Conservation (phyloP, 2,888 invertebrate species). For the Drosophila niveifrons region DNA sequence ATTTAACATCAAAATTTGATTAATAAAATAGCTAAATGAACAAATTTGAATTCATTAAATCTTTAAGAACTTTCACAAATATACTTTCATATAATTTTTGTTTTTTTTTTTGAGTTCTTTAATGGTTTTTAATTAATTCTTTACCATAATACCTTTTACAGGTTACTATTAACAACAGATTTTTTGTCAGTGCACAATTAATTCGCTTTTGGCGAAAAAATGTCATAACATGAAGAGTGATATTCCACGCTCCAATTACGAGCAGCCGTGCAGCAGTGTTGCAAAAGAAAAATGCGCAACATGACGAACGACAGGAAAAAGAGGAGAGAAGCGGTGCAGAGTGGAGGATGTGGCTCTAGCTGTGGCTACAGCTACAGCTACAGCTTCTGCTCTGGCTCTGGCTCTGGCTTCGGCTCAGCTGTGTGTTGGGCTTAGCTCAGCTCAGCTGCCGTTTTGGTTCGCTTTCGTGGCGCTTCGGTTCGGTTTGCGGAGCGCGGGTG, state of each 20-base stretch:
- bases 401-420: neutral
- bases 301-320: conserved; percentile 44
- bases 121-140: no score
- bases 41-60: no score
- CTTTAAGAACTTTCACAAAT: no score
- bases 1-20: no score
- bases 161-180: neutral
- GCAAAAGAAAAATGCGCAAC: conserved; percentile 70
- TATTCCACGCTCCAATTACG: conserved; percentile 84
- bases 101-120: no score
- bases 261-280: conserved; percentile 65
- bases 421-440: conserved; percentile 34
- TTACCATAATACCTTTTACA: no score
- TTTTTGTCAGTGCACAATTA: conserved; percentile 72
- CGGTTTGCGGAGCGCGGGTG: conserved; percentile 19
- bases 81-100: no score
- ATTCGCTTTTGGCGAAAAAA: conserved; percentile 78
- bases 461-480: conserved; percentile 14
- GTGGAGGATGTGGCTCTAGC: neutral
- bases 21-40: no score
- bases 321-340: neutral
- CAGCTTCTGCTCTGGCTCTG: conserved; percentile 1
- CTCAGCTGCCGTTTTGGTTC: conserved; percentile 24
- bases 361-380: conserved; percentile 3
- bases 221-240: conserved; percentile 84